Base-by-base conservation (phyloP, 2,888 invertebrate species). In the Drosophila cognata region DNA sequence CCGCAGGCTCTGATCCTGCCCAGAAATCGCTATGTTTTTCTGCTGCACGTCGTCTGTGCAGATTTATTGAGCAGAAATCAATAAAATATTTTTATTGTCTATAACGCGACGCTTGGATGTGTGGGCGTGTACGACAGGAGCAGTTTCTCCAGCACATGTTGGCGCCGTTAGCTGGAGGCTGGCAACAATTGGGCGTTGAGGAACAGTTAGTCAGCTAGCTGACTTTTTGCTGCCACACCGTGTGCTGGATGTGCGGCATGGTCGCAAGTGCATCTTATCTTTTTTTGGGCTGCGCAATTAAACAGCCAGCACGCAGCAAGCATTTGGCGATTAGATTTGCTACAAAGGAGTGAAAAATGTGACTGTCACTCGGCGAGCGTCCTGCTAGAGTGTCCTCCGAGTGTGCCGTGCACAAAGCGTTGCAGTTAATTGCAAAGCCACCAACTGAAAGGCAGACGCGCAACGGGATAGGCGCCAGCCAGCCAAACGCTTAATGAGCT, bases 381-480 rank as follows among this genome's bases (percentile, higher is more conserved):
- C 81, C 61, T 51, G 46, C 50, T 13, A 13, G 50, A 74, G 59
- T 68, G 73, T 68, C 48, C 70, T 52, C 70, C 41, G 66, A 66
- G 61, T 62, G 84, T 62, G 69, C 72, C 73, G 33, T 13, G 66
- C 13, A 77, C 81, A 79, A 87, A 63, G 79, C 87, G 63, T 76
- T 79, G 84, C 89, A 89, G 89, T 88, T 88, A 88, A 88, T 88
- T 89, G 87, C 89, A 87, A 87, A 89, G 87, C 87, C 87, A 88
- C 89, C 83, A 87, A 76, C 75, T 60, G 71, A 66, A 73, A 76
- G 86, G 52, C 50, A 77, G 77, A 81, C 72, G 52, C 87, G 59
- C 87, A 41, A 74, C 89, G 81, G 87, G 87, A 88, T 75, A 87
- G 87, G 87, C 87, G 87, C 87, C 87, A 89, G 83, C 56, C 58